Evolutionary conservation across 2,888 invertebrate genomes (phyloP).

Genomic region (Slavum lentiscoides): DNA sequence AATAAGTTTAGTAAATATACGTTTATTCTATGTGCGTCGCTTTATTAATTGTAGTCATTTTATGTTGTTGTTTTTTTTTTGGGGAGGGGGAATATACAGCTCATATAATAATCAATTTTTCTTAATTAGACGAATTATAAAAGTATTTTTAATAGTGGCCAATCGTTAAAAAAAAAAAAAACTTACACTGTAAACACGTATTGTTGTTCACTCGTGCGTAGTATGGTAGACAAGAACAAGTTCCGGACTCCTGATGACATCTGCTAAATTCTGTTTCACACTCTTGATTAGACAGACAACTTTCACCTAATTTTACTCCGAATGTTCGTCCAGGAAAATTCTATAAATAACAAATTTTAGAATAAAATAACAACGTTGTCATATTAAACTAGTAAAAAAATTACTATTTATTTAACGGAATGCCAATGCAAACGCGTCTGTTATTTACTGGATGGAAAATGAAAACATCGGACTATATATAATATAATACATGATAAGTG

Average conservation of each 20-base stretch:
- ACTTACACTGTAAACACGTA: constrained; percentile 84
- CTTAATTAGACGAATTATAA: background rate
- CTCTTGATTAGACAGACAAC: constrained; percentile 68
- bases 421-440: background rate
- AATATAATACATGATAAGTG: background rate
- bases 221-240: constrained; percentile 81
- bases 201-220: constrained; percentile 79
- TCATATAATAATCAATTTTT: too few relatives aligned
- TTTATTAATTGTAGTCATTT: too few relatives aligned
- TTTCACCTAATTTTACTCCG: constrained; percentile 64
- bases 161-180: background rate
- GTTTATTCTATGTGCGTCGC: too few relatives aligned
- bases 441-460: background rate
- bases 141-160: background rate
- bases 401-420: background rate
- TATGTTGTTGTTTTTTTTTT: too few relatives aligned
- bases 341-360: background rate
- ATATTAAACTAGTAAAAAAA: background rate
- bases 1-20: too few relatives aligned
- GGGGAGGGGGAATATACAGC: too few relatives aligned
- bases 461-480: background rate
- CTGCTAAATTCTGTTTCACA: constrained; percentile 69
- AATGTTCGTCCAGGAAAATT: constrained; percentile 31
- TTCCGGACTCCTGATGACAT: constrained; percentile 67
- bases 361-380: background rate